Conservation (phyloP, 2,797 vertebrate species). For the Synanceia verrucosa region DNA sequence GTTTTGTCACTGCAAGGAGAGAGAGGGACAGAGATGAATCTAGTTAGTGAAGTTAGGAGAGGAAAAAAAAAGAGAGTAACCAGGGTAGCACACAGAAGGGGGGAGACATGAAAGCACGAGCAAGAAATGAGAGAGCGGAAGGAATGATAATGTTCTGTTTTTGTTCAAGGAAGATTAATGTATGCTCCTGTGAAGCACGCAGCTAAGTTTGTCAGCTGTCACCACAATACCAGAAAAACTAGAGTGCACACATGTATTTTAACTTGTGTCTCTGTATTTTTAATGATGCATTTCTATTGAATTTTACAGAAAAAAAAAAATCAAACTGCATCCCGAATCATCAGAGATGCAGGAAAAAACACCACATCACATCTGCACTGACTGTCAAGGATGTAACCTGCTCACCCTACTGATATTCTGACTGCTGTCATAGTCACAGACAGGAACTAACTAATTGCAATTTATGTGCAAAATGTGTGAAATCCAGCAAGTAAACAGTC, state of each 20-base stretch:
- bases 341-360: conserved; percentile 10
- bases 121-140: background rate
- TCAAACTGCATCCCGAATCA: background rate
- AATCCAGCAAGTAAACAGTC: background rate
- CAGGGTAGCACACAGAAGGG: background rate
- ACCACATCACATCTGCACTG: background rate
- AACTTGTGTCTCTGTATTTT: background rate
- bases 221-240: background rate
- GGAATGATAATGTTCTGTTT: conserved; percentile 14
- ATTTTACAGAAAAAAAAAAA: background rate
- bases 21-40: conserved; percentile 19
- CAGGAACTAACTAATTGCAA: background rate
- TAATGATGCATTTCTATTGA: background rate
- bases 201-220: conserved; percentile 26
- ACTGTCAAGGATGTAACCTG: background rate
- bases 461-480: background rate
- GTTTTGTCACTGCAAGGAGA: conserved; percentile 31
- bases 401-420: background rate
- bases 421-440: background rate
- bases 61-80: background rate
- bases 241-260: conserved; percentile 2
- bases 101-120: conserved; percentile 12
- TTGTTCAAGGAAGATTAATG: conserved; percentile 33
- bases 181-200: background rate
- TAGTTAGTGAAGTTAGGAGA: conserved; percentile 14